These are phyloP conservation scores for Mohoua ochrocephala DNA, from an alignment of 2,113 vertebrate genomes.

Conservation along the genomic window DNA sequence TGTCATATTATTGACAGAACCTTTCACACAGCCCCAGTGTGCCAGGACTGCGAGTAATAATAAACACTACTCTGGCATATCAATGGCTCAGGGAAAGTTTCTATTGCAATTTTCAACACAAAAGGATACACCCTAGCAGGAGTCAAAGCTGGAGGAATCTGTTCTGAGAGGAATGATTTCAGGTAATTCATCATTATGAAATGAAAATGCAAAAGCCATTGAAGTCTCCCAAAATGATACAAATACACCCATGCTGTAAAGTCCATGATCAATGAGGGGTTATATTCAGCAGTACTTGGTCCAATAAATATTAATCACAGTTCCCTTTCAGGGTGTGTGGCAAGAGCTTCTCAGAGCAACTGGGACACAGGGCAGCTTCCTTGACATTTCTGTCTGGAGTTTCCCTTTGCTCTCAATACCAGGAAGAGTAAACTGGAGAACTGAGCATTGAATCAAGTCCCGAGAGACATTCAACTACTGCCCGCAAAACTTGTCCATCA, in stretches of 20 bases:
- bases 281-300: background rate
- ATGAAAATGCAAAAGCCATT: conserved; percentile 34
- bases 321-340: background rate
- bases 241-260: conserved; percentile 10
- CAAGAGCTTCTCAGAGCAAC: background rate
- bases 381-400: background rate
- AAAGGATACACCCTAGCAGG: conserved; percentile 50
- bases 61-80: conserved; percentile 50
- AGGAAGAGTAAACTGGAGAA: background rate
- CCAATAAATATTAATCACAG: background rate
- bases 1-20: conserved; percentile 50
- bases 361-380: background rate
- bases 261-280: background rate
- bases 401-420: background rate
- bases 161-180: conserved; percentile 14
- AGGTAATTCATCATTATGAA: conserved; percentile 50
- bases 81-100: conserved; percentile 45
- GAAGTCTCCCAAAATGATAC: background rate
- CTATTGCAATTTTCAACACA: conserved; percentile 50
- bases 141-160: conserved; percentile 11
- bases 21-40: background rate
- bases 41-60: background rate
- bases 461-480: background rate
- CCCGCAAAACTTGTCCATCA: background rate
- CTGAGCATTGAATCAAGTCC: background rate